These are phyloP conservation scores for Arnoldichthys spilopterus DNA, from an alignment of 2,797 vertebrate species.

Conservation along the genomic window DNA sequence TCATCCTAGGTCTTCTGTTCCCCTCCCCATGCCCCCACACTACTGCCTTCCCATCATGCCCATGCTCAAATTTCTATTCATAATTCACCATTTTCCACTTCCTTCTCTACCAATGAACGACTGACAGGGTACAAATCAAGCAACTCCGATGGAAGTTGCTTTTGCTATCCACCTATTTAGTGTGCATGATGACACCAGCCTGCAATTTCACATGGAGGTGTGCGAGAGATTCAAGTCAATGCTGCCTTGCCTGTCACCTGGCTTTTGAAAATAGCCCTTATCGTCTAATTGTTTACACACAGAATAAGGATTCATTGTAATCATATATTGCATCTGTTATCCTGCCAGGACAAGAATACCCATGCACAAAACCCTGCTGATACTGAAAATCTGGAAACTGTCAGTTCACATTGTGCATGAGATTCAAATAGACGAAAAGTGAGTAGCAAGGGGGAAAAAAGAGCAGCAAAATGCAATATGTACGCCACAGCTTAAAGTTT, in stretches of 20 bases:
- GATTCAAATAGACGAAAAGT: constrained; percentile 35
- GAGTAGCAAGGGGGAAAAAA: constrained; percentile 4
- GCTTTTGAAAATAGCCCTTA: constrained; percentile 63
- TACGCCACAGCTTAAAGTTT: constrained; percentile 70
- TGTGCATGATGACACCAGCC: constrained; percentile 72
- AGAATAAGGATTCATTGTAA: constrained; percentile 70
- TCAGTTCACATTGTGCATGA: constrained; percentile 62
- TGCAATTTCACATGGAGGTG: constrained; percentile 64
- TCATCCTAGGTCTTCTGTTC: constrained; percentile 57
- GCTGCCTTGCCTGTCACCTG: constrained; percentile 62
- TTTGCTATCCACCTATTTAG: constrained; percentile 61
- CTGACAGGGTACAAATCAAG: constrained; percentile 66
- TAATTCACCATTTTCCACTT: constrained; percentile 67
- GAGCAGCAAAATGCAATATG: constrained; percentile 64
- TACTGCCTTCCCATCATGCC: constrained; percentile 62
- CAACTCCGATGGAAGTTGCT: constrained; percentile 60
- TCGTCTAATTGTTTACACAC: constrained; percentile 68
- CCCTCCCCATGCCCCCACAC: neutral
- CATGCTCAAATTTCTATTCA: constrained; percentile 65
- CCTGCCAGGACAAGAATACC: constrained; percentile 64
- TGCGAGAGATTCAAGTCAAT: constrained; percentile 50
- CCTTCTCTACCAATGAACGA: constrained; percentile 62
- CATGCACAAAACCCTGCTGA: constrained; percentile 60
- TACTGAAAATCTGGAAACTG: constrained; percentile 72
- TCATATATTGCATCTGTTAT: constrained; percentile 62